A percentile compares a stretch with the other conserved stretches of the same genome.
Conservation (phyloP, 2,797 vertebrate genomes). For the Eleutherodactylus coqui region DNA sequence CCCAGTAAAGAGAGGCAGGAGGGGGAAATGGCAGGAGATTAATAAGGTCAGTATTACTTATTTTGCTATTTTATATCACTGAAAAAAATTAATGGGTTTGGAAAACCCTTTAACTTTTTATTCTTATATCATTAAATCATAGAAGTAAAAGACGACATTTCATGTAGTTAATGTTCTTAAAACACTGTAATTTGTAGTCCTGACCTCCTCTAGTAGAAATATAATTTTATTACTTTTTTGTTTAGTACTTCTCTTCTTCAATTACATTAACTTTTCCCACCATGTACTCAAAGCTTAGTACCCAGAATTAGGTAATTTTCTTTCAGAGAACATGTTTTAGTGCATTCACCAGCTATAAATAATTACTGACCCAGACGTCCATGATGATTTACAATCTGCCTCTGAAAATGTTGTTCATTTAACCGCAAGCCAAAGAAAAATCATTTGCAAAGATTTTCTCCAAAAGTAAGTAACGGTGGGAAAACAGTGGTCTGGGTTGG, state of each 20-base stretch:
- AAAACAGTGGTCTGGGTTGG: constrained; percentile 38
- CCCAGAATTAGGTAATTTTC: constrained; percentile 34
- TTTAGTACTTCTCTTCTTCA: not conserved
- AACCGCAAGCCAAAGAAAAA: constrained; percentile 47
- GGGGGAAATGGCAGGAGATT: too few species aligned
- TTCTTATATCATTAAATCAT: not conserved
- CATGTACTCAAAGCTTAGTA: constrained; percentile 11
- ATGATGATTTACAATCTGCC: constrained; percentile 51
- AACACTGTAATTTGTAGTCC: not conserved
- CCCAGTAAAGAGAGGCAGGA: too few species aligned
- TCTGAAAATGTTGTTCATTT: constrained; percentile 54
- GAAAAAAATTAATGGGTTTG: too few species aligned
- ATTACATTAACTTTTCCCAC: constrained; percentile 39
- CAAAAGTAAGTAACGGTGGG: constrained; percentile 37
- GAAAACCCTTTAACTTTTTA: too few species aligned
- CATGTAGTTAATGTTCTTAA: not conserved
- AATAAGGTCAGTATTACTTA: too few species aligned
- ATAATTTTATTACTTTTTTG: constrained; percentile 14
- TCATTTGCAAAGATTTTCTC: constrained; percentile 54
- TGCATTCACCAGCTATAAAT: constrained; percentile 51
- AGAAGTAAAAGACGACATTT: not conserved
- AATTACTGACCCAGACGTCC: constrained; percentile 51
- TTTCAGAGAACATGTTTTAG: constrained; percentile 46
- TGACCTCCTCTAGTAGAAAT: not conserved
- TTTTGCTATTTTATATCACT: too few species aligned